Evolutionary conservation across 2,113 vertebrate genomes (phyloP), one percentile per base, ranked within the genome.

Genomic region (Neodon shergylaensis): DNA sequence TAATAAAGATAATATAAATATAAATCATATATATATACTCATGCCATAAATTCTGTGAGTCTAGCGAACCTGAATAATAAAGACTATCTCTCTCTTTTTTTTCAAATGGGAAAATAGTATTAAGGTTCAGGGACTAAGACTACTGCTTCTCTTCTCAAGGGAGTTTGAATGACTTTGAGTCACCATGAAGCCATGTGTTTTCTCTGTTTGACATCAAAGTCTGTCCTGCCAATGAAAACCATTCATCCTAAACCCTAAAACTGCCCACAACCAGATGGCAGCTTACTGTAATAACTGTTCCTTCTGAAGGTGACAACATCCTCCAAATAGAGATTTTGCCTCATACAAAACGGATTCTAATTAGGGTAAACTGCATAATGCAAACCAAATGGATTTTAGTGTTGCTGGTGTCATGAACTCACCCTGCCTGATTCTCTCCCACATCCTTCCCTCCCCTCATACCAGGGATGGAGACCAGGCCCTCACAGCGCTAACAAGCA

Each of bases 171-270:
- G 33, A 90, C 61, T 92, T 14, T 92, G 58, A 90, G 54, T 78
- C 74, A 86, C 13, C 52, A 77, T 68, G 36, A 79, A 58, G 19
- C 24, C 81, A 33, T 49, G 52, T 74, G 63, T 79, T 92, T 83
- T 84, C 88, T 78, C 36, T 79, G 26, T 68, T 92, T 96, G 81
- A 94, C 52, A 77, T 0, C 61, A 61, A 95, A n/a, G 12, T 66
- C 47, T 93, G 14, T 44, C 77, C 47, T 86, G 49, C 63, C 36
- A 79, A 52, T 81, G 49, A 83, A 93, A 96, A 81, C 26, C 44
- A 95, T 84, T 84, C 63, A 94, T 83, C 86, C 42, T 13, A 76
- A 92, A 95, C 72, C 82, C 81, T 77, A 95, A 91, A 86, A 92
- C 63, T 84, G 42, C 85, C 90, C 90, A 61, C 61, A 94, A 44